Base-by-base conservation (phyloP, 2,888 invertebrate species). In the Tetanocera ferruginea region DNA sequence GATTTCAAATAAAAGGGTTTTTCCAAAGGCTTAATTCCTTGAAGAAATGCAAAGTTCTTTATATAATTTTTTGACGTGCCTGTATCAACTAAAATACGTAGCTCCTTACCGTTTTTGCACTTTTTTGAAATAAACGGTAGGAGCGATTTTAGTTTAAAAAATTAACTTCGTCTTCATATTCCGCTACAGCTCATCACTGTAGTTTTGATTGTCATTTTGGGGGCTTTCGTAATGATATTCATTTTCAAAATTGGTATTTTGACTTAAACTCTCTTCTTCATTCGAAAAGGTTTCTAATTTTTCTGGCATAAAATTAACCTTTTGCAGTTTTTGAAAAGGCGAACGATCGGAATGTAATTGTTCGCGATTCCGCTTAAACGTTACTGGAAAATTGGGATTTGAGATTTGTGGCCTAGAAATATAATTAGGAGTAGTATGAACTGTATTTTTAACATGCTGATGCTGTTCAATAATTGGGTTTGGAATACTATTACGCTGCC, bases 1-100 rank as follows among this genome's bases (percentile, higher is more conserved):
- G 80, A 81, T 57, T 72, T 72, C 31, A 64, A 60, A 23, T 66
- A 37, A 72, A 77, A 72, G 17, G 66, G 55, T 28, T 43, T 69
- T 43, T 69, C 70, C n/a, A 73, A 14, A 23, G 37, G 60, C 25
- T 43, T 62, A 43, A 60, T 31, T 49, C 60, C 73, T 60, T 57
- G 31, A 17, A 72, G n/a, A 57, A 72, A 72, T 5, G 19, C 1
- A 37, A 72, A 57, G 43, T 60, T 3, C 34, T 34, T 72, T 14
- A 72, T 37, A 37, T 55, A 57, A 37, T 72, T 72, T 23, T 72
- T 72, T 57, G 72, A 55, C 6, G 57, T 60, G 23, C 57, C 72
- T n/a, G 72, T 57, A 37, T 72, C 72, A 37, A 57, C 57, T 19
- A 72, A 60, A 72, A 72, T 72, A 28, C 43, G 43, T 11, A 43